Evolutionary conservation across 1,140 invertebrate species (phyloP), one percentile per base, ranked within the genome.

Genomic region (Apis laboriosa): DNA sequence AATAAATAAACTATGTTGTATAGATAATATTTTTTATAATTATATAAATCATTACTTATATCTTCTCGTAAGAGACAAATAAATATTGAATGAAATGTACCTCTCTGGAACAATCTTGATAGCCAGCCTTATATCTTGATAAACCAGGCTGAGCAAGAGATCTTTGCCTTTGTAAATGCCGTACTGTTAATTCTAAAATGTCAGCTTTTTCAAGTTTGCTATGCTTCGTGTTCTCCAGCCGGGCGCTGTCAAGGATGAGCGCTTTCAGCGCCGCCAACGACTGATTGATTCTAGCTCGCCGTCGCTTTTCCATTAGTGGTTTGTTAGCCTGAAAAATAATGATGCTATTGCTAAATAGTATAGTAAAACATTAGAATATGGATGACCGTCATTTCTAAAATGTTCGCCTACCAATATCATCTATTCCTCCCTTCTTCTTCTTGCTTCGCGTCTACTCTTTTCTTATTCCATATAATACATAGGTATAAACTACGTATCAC

Each of bases 161-260:
- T 86, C 96, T 95, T 90, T 97, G 96, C 84, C 96, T 93, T 89
- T 97, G 97, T 77, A 99, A 95, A 92, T 98, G 97, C 85, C 97
- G 95, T 21, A 99, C 98, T 1, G 98, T 98, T 92, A 99, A 95
- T 92, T 99, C 98, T 67, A 99, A 94, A 87, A 99, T 98, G 93
- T 99, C 98, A 21, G 98, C 98, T 93, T 99, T 99, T 94, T 99
- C 98, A 87, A 99, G 94, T 93, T 97, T 97, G 63, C 96, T 96
- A 90, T 97, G 96, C 90, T 97, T 97, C 66, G 95, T 96, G 91
- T 95, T 96, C 94, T 96, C 97, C 92, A 96, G 95, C 90, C 96
- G 94, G 24, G 95, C 94, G 88, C 96, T 96, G 94, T 97, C 97
- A 66, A 98, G 95, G 87, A 98, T 97, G 34, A 98, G 95, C 63